A percentile compares a stretch with the other conserved stretches of the same genome.
phyloP scores from a whole-genome alignment of 2,888 invertebrate genomes.

The Cephus spinipes region DNA sequence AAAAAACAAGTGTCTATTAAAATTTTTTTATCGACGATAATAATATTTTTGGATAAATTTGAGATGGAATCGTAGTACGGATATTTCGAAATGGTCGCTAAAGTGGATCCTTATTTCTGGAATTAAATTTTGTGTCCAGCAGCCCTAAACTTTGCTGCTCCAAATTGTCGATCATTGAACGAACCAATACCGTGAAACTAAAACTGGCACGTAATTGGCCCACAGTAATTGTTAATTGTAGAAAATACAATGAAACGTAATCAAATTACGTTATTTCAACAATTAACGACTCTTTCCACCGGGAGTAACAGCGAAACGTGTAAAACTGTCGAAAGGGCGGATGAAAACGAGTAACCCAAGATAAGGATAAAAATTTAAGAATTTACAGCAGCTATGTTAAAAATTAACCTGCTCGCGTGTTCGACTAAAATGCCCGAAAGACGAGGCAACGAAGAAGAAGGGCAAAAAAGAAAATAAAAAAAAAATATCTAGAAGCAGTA shows the following conservation, averaged over 20 bases:
- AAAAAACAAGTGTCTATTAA: background rate
- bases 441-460: background rate
- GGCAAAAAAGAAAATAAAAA: background rate
- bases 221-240: background rate
- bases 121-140: background rate
- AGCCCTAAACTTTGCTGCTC: background rate
- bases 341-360: background rate
- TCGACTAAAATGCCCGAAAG: background rate
- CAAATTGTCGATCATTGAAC: background rate
- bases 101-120: background rate
- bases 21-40: no score
- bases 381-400: background rate
- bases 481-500: background rate
- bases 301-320: background rate
- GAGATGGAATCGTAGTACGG: background rate
- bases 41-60: no score
- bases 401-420: background rate
- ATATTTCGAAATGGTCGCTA: background rate
- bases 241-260: background rate
- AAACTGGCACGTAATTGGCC: background rate
- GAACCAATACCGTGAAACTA: background rate
- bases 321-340: background rate
- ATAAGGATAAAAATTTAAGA: background rate
- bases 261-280: background rate
- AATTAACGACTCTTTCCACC: background rate